Evolutionary conservation across 2,113 vertebrate species (phyloP), one percentile per base, ranked within the genome.

Genomic region (Bufo bufo): DNA sequence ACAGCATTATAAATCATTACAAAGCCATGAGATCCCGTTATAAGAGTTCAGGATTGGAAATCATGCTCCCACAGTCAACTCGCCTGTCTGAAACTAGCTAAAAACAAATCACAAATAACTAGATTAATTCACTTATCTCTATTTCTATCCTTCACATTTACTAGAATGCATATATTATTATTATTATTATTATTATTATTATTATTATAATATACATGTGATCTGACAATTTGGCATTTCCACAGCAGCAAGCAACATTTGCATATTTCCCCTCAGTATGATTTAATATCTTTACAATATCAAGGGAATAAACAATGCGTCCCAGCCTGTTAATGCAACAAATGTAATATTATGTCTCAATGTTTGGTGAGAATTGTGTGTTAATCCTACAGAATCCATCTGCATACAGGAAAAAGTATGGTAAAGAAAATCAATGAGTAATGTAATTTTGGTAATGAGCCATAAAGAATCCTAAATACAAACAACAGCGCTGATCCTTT

Each of bases 371-470:
- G 23, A 88, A 66, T 84, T 84, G 54, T 33, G 54, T 75, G 4
- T 33, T 74, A 82, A 83, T 77, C 43, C 47, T 59, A 17, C 13
- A 49, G 77, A 65, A 77, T 77, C 78, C 69, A 59, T 84, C 45
- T 56, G 69, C 47, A 88, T 72, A 65, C 54, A 87, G 54, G 59
- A 63, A 47, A 74, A 71, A 84, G 65, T 66, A 49, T 49, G 16
- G 63, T 69, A 19, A 89, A 58, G 45, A 47, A 87, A 66, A 85
- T 63, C 63, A 52, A 83, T 50, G 20, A 69, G 43, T 63, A 89
- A 79, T 56, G 17, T 58, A 11, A 78, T 89, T 84, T 84, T 69
- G 82, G 59, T 84, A 84, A 89, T 84, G 87, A 89, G 82, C 82
- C 87, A 84, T 84, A 89, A 77, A 78, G 71, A 58, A 78, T 78